Evolutionary conservation across 2,888 invertebrate genomes (phyloP).

Genomic region (Eretmocerus hayati): DNA sequence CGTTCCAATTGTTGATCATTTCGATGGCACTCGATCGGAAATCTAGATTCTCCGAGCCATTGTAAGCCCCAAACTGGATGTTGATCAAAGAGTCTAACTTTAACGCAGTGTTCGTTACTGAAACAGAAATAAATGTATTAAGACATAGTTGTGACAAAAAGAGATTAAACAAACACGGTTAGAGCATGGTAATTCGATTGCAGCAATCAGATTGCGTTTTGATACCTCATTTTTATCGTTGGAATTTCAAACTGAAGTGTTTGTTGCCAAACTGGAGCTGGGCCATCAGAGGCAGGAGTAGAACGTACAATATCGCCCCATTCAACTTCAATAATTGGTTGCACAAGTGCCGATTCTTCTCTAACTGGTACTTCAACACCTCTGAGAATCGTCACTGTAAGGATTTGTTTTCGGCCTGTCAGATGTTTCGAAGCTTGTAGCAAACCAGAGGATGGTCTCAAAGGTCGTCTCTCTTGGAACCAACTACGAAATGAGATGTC

Average conservation of each 20-base stretch:
- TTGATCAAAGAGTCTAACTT: slow-evolving; percentile 40
- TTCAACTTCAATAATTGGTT: slow-evolving; percentile 40
- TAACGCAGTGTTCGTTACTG: slow-evolving; percentile 33
- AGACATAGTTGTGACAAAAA: too few species aligned
- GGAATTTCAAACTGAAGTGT: slow-evolving; percentile 39
- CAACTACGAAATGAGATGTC: slow-evolving; percentile 34
- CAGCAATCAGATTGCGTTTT: not conserved
- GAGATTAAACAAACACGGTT: too few species aligned
- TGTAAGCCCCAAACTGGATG: slow-evolving; percentile 44
- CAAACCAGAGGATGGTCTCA: slow-evolving; percentile 28
- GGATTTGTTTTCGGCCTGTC: slow-evolving; percentile 33
- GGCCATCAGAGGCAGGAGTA: slow-evolving; percentile 37
- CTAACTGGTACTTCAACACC: slow-evolving; percentile 43
- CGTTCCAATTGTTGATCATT: slow-evolving; percentile 42
- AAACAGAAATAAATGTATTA: too few species aligned
- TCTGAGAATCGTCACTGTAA: slow-evolving; percentile 37
- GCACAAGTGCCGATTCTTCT: slow-evolving; percentile 41
- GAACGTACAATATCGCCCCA: slow-evolving; percentile 34
- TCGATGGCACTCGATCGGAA: slow-evolving; percentile 37
- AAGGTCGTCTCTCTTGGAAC: slow-evolving; percentile 32
- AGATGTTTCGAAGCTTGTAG: slow-evolving; percentile 26
- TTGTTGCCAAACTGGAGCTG: slow-evolving; percentile 44
- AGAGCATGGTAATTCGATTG: too few species aligned
- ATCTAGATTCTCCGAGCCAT: slow-evolving; percentile 41
- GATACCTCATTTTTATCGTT: slow-evolving; percentile 19